Evolutionary conservation across 2,888 invertebrate genomes (phyloP).

Genomic region (Tenthredo scrophulariae): DNA sequence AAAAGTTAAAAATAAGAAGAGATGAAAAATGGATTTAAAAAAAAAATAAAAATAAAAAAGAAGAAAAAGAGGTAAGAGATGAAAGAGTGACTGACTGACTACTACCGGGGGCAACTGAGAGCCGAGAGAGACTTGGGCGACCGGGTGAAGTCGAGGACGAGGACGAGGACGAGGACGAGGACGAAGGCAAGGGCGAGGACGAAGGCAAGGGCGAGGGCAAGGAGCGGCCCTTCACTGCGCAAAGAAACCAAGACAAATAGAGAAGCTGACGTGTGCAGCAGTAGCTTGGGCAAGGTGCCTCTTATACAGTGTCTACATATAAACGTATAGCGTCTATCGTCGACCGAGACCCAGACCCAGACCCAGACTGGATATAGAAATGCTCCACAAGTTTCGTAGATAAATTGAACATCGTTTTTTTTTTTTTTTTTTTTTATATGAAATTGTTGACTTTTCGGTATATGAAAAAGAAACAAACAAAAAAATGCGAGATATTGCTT

Average conservation of each 20-base stretch:
- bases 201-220: conserved; percentile 22
- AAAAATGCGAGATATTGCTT: no score
- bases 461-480: not conserved
- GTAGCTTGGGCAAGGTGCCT: conserved; percentile 38
- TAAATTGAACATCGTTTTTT: no score
- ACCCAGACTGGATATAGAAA: not conserved
- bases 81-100: conserved; percentile 35
- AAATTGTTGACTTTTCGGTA: not conserved
- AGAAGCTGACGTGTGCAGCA: conserved; percentile 14
- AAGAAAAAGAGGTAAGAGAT: conserved; percentile 13
- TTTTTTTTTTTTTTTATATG: not conserved
- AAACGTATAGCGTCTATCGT: not conserved
- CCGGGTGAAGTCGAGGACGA: conserved; percentile 9
- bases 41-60: not conserved
- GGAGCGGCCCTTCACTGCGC: conserved; percentile 38
- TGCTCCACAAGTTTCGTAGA: not conserved
- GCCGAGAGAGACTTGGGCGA: not conserved
- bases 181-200: conserved; percentile 27
- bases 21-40: no score
- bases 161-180: conserved; percentile 36
- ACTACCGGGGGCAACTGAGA: conserved; percentile 20
- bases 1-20: not conserved
- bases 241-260: conserved; percentile 37
- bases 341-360: not conserved
- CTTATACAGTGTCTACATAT: conserved; percentile 2